A percentile compares a stretch with the other conserved stretches of the same genome.
Evolutionary conservation across 2,113 vertebrate species (phyloP).

Genomic region (Corythoichthys intestinalis): DNA sequence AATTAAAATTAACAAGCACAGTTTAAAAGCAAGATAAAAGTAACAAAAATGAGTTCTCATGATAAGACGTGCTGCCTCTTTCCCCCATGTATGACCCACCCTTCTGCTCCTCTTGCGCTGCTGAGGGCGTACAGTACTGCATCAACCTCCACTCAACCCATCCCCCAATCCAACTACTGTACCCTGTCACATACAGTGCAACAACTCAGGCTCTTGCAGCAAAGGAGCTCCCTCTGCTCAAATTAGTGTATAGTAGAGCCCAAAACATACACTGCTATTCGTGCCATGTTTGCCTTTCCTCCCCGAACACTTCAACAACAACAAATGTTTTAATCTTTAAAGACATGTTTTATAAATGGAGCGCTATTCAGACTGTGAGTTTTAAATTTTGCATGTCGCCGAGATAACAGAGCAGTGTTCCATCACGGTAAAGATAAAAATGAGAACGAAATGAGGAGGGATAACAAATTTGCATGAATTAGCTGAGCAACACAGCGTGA

Average conservation of each 20-base stretch:
- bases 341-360: not conserved
- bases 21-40: too few species aligned
- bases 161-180: constrained; percentile 55
- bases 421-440: constrained; percentile 16
- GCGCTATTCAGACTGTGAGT: not conserved
- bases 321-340: not conserved
- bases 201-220: constrained; percentile 28
- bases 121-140: constrained; percentile 40
- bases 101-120: constrained; percentile 31
- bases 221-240: constrained; percentile 21
- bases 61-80: constrained; percentile 16
- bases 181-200: constrained; percentile 20
- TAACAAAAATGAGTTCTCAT: not conserved
- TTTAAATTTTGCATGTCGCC: constrained; percentile 24
- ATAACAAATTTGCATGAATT: constrained; percentile 44
- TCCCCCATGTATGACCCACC: constrained; percentile 34
- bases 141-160: constrained; percentile 51
- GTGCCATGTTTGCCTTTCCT: not conserved
- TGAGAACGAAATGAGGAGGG: constrained; percentile 5
- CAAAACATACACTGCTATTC: constrained; percentile 18
- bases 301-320: not conserved
- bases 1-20: too few species aligned
- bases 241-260: constrained; percentile 10
- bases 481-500: constrained; percentile 16
- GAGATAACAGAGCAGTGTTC: constrained; percentile 24